phyloP scores from a whole-genome alignment of 2,113 vertebrate species.

The Phrynosoma platyrhinos region DNA sequence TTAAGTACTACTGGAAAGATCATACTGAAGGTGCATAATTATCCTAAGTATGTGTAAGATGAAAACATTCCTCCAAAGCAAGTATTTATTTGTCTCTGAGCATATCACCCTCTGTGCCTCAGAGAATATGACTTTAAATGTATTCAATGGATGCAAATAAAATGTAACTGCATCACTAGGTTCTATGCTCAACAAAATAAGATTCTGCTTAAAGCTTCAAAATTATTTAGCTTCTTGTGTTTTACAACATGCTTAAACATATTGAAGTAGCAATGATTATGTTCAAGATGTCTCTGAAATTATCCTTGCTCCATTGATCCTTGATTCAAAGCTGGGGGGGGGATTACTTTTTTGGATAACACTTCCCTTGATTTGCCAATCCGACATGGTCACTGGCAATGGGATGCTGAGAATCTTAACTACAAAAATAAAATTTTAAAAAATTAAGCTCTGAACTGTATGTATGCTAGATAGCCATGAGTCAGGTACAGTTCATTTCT shows the following conservation, averaged over 20 bases:
- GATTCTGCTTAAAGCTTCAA: neutral
- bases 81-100: too few species aligned
- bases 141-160: too few species aligned
- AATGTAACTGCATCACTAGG: too few species aligned
- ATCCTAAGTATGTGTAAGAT: neutral
- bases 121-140: too few species aligned
- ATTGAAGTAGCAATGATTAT: neutral
- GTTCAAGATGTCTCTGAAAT: constrained; percentile 5
- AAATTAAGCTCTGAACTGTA: neutral
- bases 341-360: too few species aligned
- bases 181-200: neutral
- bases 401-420: neutral
- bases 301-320: neutral
- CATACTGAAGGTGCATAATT: neutral
- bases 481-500: neutral
- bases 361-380: too few species aligned
- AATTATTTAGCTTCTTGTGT: neutral
- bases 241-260: neutral
- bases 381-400: too few species aligned
- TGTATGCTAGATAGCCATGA: neutral
- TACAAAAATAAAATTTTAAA: neutral
- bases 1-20: too few species aligned
- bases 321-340: neutral
- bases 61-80: too few species aligned
- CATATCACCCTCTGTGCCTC: too few species aligned